These are phyloP conservation scores for Abscondita cerata DNA, from an alignment of 2,888 invertebrate species.

Conservation along the genomic window DNA sequence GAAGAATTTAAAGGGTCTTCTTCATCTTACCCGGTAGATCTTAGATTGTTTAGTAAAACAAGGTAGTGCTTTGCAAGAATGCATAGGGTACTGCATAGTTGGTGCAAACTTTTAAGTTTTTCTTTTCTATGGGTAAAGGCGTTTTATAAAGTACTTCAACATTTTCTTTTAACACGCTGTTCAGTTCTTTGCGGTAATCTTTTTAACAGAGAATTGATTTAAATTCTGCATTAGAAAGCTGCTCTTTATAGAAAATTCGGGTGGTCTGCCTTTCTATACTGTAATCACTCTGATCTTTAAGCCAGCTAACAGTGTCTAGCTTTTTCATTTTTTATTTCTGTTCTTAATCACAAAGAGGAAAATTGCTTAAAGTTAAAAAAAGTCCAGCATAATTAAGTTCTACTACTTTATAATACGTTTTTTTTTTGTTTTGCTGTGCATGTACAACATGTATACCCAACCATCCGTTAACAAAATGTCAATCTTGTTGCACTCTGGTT, in stretches of 20 bases:
- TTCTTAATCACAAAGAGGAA: slow-evolving; percentile 23
- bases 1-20: too few species aligned
- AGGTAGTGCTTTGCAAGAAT: neutral
- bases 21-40: neutral
- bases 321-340: slow-evolving; percentile 21
- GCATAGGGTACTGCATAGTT: slow-evolving; percentile 10
- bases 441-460: slow-evolving; percentile 34
- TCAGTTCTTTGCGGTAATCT: too few species aligned
- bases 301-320: slow-evolving; percentile 24
- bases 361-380: slow-evolving; percentile 30
- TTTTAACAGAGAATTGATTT: slow-evolving; percentile 5
- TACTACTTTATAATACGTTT: slow-evolving; percentile 25
- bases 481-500: slow-evolving; percentile 27
- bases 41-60: neutral
- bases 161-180: too few species aligned
- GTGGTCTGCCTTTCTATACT: slow-evolving; percentile 30
- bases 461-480: slow-evolving; percentile 33
- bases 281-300: slow-evolving; percentile 30
- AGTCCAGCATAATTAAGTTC: slow-evolving; percentile 20
- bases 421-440: slow-evolving; percentile 34
- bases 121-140: slow-evolving; percentile 7
- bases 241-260: slow-evolving; percentile 32
- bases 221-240: slow-evolving; percentile 23
- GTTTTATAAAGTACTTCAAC: neutral
- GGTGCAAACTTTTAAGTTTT: slow-evolving; percentile 7